These are phyloP conservation scores for Erythrolamprus reginae DNA, from an alignment of 2,113 vertebrate species.

Conservation along the genomic window DNA sequence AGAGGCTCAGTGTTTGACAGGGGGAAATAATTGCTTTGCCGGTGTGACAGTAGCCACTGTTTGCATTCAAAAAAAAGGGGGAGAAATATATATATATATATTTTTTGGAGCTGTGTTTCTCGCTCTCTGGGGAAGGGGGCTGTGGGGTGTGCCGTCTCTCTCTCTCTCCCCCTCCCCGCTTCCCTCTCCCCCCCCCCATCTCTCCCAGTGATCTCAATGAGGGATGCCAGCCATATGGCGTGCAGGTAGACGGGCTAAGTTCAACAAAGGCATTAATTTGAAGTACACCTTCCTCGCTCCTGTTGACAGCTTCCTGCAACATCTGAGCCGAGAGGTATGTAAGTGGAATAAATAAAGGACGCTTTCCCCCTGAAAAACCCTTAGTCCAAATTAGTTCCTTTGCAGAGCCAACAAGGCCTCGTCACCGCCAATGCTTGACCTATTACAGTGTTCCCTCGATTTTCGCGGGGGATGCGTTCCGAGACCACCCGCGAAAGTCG, in stretches of 20 bases:
- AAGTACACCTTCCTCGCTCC: background rate
- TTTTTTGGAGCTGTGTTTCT: background rate
- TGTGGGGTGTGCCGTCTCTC: background rate
- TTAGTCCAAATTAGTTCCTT: background rate
- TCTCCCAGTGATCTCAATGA: background rate
- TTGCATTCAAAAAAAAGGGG: constrained; percentile 19
- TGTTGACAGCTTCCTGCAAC: background rate
- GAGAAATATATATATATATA: no score
- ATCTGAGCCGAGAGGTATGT: background rate
- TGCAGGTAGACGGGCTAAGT: background rate
- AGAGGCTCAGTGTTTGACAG: constrained; percentile 52
- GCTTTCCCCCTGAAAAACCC: background rate
- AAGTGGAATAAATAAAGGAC: background rate
- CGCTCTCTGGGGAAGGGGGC: background rate
- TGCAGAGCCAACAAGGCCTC: background rate
- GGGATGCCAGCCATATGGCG: background rate
- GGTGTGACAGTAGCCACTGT: constrained; percentile 47
- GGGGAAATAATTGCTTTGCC: constrained; percentile 57
- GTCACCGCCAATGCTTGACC: background rate
- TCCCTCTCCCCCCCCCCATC: fast-evolving
- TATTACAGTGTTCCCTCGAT: no score
- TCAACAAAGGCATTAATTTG: background rate
- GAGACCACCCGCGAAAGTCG: no score
- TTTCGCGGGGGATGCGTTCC: no score
- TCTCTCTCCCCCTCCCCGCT: fast-evolving